Conservation (phyloP, 2,113 vertebrate genomes). For the Chloropsis cyanopogon region DNA sequence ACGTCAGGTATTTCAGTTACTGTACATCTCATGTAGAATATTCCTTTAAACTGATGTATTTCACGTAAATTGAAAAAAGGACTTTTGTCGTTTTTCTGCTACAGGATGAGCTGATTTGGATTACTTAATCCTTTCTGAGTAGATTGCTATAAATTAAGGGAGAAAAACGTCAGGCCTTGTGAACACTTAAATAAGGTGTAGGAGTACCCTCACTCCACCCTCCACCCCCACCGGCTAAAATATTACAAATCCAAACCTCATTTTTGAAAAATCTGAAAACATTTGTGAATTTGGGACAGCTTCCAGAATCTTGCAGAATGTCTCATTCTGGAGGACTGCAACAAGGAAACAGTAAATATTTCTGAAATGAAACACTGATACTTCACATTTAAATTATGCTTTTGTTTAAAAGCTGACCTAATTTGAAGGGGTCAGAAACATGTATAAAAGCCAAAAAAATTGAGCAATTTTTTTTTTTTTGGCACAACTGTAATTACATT, state of each 20-base stretch:
- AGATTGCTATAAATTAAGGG: not conserved
- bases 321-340: not conserved
- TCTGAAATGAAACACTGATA: not conserved
- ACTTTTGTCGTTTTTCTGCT: not conserved
- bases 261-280: not conserved
- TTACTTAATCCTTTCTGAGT: not conserved
- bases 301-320: constrained; percentile 6
- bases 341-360: not conserved
- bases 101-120: not conserved
- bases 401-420: not conserved
- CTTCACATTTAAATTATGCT: not conserved
- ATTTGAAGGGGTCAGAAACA: not conserved
- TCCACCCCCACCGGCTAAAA: not conserved
- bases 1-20: not conserved
- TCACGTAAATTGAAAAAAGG: not conserved
- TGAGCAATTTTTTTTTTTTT: not conserved
- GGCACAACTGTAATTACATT: not conserved
- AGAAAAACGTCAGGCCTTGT: not conserved
- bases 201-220: not conserved
- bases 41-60: not conserved
- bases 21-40: not conserved
- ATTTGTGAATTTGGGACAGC: not conserved
- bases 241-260: not conserved
- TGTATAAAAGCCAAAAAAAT: not conserved
- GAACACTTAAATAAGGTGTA: not conserved